A percentile compares a stretch with the other conserved stretches of the same genome.
Evolutionary conservation across 2,113 vertebrate species (phyloP).

Genomic region (Campylorhamphus procurvoides): DNA sequence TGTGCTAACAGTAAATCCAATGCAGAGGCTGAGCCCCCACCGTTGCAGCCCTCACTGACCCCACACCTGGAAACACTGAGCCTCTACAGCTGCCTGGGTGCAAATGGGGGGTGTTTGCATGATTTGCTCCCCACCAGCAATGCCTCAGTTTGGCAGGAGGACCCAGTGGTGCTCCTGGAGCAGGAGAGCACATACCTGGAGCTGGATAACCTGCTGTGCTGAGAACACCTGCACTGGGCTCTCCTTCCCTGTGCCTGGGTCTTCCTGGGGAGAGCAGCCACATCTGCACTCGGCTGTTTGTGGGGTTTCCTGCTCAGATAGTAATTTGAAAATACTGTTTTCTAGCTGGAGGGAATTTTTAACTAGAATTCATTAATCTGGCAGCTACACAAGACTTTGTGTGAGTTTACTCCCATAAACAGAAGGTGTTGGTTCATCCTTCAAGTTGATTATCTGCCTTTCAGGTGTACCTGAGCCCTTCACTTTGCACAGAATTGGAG

Average conservation of each 20-base stretch:
- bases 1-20: neutral
- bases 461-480: neutral
- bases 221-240: neutral
- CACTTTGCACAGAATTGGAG: neutral
- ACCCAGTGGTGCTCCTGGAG: neutral
- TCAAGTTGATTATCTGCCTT: neutral
- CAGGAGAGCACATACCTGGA: neutral
- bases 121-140: neutral
- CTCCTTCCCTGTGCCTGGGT: neutral
- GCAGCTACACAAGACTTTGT: neutral
- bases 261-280: neutral
- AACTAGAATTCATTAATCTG: neutral
- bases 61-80: neutral
- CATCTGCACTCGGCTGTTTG: neutral
- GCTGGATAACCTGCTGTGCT: neutral
- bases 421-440: neutral
- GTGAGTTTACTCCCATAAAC: neutral
- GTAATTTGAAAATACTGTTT: neutral
- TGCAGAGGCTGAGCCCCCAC: fast-evolving
- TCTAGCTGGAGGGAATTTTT: neutral
- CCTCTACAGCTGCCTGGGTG: neutral
- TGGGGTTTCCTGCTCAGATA: neutral
- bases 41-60: neutral
- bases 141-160: neutral
- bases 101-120: neutral